Percentiles rank a stretch among this genome's conserved stretches.
Conservation (phyloP, 1,140 invertebrate genomes). For the Cepaea nemoralis region DNA sequence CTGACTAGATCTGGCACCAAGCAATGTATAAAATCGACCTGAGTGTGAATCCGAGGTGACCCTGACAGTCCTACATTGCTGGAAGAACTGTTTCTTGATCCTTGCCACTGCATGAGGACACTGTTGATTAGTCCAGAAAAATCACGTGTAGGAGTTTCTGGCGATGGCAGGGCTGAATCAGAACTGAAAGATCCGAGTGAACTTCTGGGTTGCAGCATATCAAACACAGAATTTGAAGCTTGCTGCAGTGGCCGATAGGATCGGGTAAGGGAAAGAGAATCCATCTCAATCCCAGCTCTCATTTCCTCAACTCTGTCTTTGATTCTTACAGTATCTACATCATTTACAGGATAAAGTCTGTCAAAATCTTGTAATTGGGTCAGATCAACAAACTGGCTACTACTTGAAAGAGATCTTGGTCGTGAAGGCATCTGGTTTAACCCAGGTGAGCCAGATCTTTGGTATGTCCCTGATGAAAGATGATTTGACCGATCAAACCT, state of each 20-base stretch:
- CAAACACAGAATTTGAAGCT: not conserved
- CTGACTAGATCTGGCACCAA: slow-evolving; percentile 90
- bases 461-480: not conserved
- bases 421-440: slow-evolving; percentile 39
- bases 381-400: slow-evolving; percentile 31
- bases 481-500: slow-evolving; percentile 35
- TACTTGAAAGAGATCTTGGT: slow-evolving; percentile 19
- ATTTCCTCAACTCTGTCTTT: slow-evolving; percentile 82
- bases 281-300: slow-evolving; percentile 80
- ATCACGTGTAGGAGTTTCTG: slow-evolving; percentile 10
- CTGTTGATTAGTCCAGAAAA: slow-evolving; percentile 27
- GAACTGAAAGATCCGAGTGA: not conserved
- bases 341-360: slow-evolving; percentile 74
- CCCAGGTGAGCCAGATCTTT: slow-evolving; percentile 22
- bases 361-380: slow-evolving; percentile 52
- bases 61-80: not conserved
- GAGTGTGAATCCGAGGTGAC: slow-evolving; percentile 76
- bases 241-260: not conserved
- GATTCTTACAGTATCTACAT: slow-evolving; percentile 81
- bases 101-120: slow-evolving; percentile 29
- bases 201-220: slow-evolving; percentile 3
- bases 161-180: slow-evolving; percentile 4
- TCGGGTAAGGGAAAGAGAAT: not conserved
- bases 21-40: slow-evolving; percentile 94
- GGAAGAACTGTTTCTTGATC: not conserved